Base-by-base conservation (phyloP, 2,113 vertebrate genomes). In the Colossoma macropomum region DNA sequence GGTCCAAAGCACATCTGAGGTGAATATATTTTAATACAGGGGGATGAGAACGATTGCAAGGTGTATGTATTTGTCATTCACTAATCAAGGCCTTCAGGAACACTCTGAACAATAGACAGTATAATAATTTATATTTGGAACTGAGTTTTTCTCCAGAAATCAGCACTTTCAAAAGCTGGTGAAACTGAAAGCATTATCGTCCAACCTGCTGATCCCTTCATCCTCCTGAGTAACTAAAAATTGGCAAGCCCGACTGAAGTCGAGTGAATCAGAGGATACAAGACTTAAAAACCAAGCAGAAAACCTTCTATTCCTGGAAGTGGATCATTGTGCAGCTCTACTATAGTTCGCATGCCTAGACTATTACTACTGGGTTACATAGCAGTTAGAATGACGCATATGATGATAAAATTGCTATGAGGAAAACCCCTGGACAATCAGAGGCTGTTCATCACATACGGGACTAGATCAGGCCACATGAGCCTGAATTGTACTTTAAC, bases 231-330 rank as follows among this genome's bases (percentile, higher is more conserved):
- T 1, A 45, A 8, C 41, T 11, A 45, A 4, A n/a, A 45, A 9
- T 45, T 45, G 1, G 34, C 7, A 38, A 38, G 34, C 34, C 34
- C 34, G n/a, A n/a, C n/a, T n/a, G 3, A 11, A 45, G 41, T 11
- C 10, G 41, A 45, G 6, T 68, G 71, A 78, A 74, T 78, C 25
- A 65, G 41, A 70, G 41, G 75, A 82, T 52, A 28, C 10, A 19
- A 28, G 23, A 15, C 21, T n/a, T 60, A 19, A 52, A 27, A 50
- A 84, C 3, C 19, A 75, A 73, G 9, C 30, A 7, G 30, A 56
- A 56, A 75, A 59, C 25, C 30, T 41, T 73, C 72, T 66, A 77
- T 63, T 68, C 59, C 66, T 48, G 81, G 85, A 80, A 83, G 73
- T 38, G 66, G 69, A 28, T 80, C 81, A 86, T 30, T 56, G 30